A percentile compares a stretch with the other conserved stretches of the same genome.
Conservation (phyloP, 2,888 invertebrate genomes). For the Glaucopsyche alexis region DNA sequence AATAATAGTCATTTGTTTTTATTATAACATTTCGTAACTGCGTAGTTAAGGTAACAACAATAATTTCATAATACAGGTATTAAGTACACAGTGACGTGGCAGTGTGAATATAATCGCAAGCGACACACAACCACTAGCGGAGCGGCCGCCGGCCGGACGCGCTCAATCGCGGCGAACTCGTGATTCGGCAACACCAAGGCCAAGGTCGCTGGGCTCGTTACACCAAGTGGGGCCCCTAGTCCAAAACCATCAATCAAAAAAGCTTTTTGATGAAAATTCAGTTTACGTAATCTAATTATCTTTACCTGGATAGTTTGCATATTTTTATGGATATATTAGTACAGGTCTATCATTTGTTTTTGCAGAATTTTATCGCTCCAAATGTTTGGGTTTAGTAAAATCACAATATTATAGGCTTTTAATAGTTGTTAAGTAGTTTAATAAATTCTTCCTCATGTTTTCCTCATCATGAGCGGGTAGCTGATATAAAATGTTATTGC, state of each 20-base stretch:
- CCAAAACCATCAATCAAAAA: conserved; percentile 34
- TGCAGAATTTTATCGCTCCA: neutral
- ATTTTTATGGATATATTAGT: neutral
- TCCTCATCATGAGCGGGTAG: neutral
- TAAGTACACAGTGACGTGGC: conserved; percentile 29
- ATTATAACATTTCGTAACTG: neutral
- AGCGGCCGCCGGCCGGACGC: conserved; percentile 75
- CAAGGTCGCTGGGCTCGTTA: conserved; percentile 68
- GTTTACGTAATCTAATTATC: neutral
- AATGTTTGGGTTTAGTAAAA: too few relatives aligned
- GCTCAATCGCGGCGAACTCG: conserved; percentile 71
- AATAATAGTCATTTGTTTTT: too few relatives aligned
- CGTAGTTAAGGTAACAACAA: neutral
- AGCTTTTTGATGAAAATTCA: neutral
- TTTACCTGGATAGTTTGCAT: neutral
- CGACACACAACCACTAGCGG: conserved; percentile 55
- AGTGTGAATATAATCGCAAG: conserved; percentile 36
- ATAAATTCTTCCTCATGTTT: neutral
- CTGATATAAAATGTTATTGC: neutral
- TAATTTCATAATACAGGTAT: conserved; percentile 20
- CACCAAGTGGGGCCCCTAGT: conserved; percentile 57
- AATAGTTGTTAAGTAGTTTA: neutral
- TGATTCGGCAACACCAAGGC: conserved; percentile 77
- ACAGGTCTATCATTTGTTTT: neutral
- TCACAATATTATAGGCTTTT: neutral